Percentiles rank a stretch among this genome's conserved stretches.
phyloP scores from a whole-genome alignment of 1,140 invertebrate genomes.

The Pinna nobilis region DNA sequence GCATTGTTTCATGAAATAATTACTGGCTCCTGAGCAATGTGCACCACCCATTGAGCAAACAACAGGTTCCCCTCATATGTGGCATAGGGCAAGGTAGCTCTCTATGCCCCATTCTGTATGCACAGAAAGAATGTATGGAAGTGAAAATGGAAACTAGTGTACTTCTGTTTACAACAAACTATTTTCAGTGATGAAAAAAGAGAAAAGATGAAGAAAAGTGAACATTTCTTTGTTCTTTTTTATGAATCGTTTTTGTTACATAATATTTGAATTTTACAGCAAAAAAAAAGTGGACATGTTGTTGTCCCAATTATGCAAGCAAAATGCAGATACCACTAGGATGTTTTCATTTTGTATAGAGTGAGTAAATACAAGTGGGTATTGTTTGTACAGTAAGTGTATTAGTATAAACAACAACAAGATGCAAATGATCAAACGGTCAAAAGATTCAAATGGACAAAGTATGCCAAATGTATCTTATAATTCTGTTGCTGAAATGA shows the following conservation, averaged over 20 bases:
- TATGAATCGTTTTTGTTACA: slow-evolving; percentile 5
- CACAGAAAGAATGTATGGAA: background rate
- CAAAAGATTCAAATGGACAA: too few species aligned
- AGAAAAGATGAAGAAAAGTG: slow-evolving; percentile 6
- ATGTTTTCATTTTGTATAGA: too few species aligned
- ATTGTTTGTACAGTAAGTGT: too few species aligned
- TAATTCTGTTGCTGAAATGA: background rate
- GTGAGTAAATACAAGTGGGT: too few species aligned
- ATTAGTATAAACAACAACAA: too few species aligned
- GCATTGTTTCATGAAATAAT: slow-evolving; percentile 18
- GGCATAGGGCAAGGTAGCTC: background rate
- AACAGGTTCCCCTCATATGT: slow-evolving; percentile 3
- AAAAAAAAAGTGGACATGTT: too few species aligned
- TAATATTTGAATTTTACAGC: too few species aligned
- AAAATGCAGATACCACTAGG: too few species aligned
- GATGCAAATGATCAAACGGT: too few species aligned
- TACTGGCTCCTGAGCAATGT: slow-evolving; percentile 17
- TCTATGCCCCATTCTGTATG: background rate
- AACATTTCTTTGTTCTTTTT: background rate
- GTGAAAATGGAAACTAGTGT: slow-evolving; percentile 7
- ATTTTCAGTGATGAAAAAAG: slow-evolving; percentile 11
- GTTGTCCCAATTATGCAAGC: too few species aligned
- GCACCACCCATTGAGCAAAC: slow-evolving; percentile 19
- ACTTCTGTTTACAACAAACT: slow-evolving; percentile 10
- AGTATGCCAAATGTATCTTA: too few species aligned